Conservation (phyloP, 2,113 vertebrate genomes). For the Antigone vipio region DNA sequence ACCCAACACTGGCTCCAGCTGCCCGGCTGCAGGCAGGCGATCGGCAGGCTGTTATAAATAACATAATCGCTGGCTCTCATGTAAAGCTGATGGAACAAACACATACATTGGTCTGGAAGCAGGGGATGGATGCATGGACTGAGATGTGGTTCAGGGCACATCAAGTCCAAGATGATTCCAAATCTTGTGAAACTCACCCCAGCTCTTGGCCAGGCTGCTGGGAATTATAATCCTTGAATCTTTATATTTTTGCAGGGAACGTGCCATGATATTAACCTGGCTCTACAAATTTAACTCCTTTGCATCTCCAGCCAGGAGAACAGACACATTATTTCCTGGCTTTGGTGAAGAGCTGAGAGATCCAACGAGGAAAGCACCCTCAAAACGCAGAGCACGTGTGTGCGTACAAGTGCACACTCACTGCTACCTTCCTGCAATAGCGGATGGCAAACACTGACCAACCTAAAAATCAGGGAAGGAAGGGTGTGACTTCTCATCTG, state of each 20-base stretch:
- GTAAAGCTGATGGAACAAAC: not conserved
- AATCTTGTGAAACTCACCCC: not conserved
- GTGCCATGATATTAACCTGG: rapidly evolving
- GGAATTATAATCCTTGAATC: not conserved
- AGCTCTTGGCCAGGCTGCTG: not conserved
- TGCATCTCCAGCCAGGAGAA: not conserved
- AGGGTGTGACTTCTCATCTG: not conserved
- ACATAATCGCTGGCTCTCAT: rapidly evolving
- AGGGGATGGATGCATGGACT: not conserved
- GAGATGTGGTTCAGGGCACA: rapidly evolving
- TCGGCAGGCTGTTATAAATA: constrained; percentile 3
- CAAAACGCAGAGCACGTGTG: rapidly evolving
- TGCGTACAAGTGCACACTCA: not conserved
- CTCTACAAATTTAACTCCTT: not conserved
- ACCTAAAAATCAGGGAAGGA: not conserved
- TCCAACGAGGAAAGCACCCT: not conserved
- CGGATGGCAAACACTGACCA: not conserved
- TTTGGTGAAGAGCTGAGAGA: not conserved
- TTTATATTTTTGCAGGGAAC: not conserved
- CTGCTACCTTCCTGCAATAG: not conserved
- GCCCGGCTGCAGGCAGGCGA: not conserved
- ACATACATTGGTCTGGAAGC: not conserved
- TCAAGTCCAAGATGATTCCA: not conserved
- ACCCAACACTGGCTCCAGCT: constrained; percentile 32
- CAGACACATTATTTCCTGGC: rapidly evolving